Evolutionary conservation across 2,113 vertebrate species (phyloP).

Genomic region (Cololabis saira): DNA sequence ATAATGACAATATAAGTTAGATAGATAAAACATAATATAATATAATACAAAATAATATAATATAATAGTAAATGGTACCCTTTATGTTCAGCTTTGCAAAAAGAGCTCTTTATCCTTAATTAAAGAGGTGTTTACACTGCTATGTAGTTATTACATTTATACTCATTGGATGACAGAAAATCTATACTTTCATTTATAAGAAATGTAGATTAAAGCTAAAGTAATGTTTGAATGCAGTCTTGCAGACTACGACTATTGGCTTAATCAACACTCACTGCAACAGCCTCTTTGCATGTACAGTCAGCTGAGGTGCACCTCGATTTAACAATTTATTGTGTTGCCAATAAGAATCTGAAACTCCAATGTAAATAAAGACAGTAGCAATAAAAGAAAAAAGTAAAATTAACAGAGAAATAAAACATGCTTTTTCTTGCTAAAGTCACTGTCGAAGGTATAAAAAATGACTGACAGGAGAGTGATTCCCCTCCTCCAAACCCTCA

Average conservation of each 20-base stretch:
- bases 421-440: slow-evolving; percentile 35
- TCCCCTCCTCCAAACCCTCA: slow-evolving; percentile 40
- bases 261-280: slow-evolving; percentile 16
- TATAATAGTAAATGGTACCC: neutral
- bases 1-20: no score
- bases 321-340: slow-evolving; percentile 32
- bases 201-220: slow-evolving; percentile 29
- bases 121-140: slow-evolving; percentile 36
- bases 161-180: neutral
- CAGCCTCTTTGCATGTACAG: neutral
- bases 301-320: slow-evolving; percentile 1
- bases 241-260: slow-evolving; percentile 20
- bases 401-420: slow-evolving; percentile 40
- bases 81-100: slow-evolving; percentile 22
- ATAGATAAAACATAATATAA: no score
- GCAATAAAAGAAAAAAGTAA: slow-evolving; percentile 22
- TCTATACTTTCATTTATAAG: slow-evolving; percentile 27
- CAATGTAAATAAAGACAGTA: slow-evolving; percentile 37
- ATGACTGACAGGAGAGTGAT: slow-evolving; percentile 53
- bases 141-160: slow-evolving; percentile 49
- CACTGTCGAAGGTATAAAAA: slow-evolving; percentile 38
- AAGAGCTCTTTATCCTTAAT: slow-evolving; percentile 45
- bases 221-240: slow-evolving; percentile 31
- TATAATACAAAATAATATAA: neutral
- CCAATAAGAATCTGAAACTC: slow-evolving; percentile 11